Evolutionary conservation across 2,113 vertebrate genomes (phyloP), one percentile per base, ranked within the genome.

Genomic region (Lophius piscatorius): DNA sequence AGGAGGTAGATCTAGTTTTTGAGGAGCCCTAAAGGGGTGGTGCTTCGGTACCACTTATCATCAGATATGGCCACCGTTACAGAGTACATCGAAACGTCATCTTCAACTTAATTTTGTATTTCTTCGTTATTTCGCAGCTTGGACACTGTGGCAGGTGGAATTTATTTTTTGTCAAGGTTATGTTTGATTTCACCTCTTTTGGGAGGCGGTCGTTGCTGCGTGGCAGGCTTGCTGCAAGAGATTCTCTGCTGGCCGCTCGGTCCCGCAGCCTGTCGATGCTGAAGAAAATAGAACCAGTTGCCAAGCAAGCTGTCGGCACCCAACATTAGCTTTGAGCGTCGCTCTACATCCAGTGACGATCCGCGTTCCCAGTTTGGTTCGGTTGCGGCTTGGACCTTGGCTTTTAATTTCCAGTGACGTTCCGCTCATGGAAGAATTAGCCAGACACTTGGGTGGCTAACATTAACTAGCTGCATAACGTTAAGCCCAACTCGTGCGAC

Each of bases 21-120:
- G 64, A 71, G 74, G 72, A 84, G 76, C 79, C 72, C 57, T n/a
- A 31, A 8, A 39, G 60, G 75, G 63, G 70, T 76, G 82, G 87
- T 84, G 76, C 26, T 88, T 63, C 74, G 87, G 84, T 82, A 79
- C 81, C 87, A 89, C 85, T 89, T 87, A 88, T 85, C 88, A 87
- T 85, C 84, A 89, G 87, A 86, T 76, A 90, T 90, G 88, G 85
- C 87, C 87, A 90, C 85, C 80, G 88, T 87, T 82, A 83, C 20
- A 69, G 88, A 85, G 81, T 80, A 63, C 64, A 58, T 67, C 48
- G 76, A 82, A 67, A 75, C 88, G 76, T 78, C 67, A 77, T 82
- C 76, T 80, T 83, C 81, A 85, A 88, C 79, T 89, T 90, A 83
- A 84, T 31, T 85, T 87, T 81, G 50, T 45, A 68, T 75, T 70